phyloP scores from a whole-genome alignment of 2,113 vertebrate genomes.

The Eulemur rufifrons region DNA sequence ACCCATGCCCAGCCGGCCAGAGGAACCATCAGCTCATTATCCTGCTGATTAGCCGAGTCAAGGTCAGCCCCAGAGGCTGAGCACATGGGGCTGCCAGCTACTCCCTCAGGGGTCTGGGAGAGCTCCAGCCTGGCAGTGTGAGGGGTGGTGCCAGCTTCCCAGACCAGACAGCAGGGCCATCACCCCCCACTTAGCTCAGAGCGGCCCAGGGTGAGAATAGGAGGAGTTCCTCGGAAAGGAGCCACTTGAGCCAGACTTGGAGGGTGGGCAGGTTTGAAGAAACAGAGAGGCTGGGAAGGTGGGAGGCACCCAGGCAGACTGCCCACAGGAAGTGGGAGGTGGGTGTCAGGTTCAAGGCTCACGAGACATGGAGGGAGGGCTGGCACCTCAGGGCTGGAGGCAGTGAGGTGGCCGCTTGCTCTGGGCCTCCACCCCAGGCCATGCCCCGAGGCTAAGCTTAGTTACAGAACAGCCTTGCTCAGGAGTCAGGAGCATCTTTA shows the following conservation, averaged over 20 bases:
- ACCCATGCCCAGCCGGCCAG: not conserved
- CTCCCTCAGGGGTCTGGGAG: not conserved
- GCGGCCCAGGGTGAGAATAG: not conserved
- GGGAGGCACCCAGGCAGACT: not conserved
- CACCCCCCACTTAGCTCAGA: not conserved
- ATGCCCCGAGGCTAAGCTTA: not conserved
- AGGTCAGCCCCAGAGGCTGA: not conserved
- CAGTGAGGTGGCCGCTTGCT: not conserved
- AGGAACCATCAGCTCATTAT: not conserved
- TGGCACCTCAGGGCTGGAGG: not conserved
- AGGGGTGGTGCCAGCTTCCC: not conserved
- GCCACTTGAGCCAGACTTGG: not conserved
- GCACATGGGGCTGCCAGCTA: not conserved
- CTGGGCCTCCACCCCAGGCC: not conserved
- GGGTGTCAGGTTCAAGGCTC: rapidly evolving
- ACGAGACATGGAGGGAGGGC: too few species aligned
- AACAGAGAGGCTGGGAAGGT: not conserved
- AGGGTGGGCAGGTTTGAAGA: not conserved
- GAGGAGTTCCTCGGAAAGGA: not conserved
- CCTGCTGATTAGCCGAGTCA: not conserved
- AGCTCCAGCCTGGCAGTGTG: not conserved
- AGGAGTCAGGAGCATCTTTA: not conserved
- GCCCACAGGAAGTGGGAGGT: rapidly evolving
- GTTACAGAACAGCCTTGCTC: not conserved
- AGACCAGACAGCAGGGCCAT: not conserved